Evolutionary conservation across 2,113 vertebrate genomes (phyloP).

Genomic region (Burhinus bistriatus): DNA sequence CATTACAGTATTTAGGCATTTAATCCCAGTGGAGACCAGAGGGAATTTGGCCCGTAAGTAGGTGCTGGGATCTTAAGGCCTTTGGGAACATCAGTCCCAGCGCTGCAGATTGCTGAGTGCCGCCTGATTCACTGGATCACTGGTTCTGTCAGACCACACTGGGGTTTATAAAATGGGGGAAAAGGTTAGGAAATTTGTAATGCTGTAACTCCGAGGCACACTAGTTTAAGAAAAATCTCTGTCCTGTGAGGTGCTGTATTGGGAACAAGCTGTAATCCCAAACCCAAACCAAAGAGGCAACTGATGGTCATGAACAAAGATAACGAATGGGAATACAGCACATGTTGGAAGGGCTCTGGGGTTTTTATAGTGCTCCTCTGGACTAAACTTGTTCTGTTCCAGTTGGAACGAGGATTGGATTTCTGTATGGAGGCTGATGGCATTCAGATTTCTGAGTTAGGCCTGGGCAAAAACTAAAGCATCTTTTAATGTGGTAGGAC

Average conservation of each 20-base stretch:
- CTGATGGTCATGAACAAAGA: accelerated
- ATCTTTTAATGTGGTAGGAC: not conserved
- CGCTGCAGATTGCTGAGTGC: accelerated
- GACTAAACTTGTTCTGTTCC: not conserved
- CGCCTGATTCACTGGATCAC: accelerated
- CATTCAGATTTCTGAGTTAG: not conserved
- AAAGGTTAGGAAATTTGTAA: accelerated
- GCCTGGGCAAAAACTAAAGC: not conserved
- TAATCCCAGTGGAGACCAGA: not conserved
- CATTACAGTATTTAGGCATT: not conserved
- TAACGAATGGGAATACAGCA: no score
- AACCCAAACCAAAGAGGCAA: not conserved
- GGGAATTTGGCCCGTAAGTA: no score
- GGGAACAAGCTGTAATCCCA: no score
- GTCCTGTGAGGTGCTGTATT: accelerated
- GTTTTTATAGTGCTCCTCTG: not conserved
- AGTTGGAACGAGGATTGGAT: not conserved
- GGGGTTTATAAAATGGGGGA: not conserved
- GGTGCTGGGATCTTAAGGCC: not conserved
- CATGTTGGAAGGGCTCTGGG: not conserved
- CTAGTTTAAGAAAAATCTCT: not conserved
- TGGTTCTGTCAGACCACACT: not conserved
- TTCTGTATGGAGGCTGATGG: not conserved
- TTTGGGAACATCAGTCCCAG: not conserved
- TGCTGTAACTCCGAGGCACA: not conserved